Conservation (phyloP, 2,797 vertebrate genomes). For the Champsocephalus esox region DNA sequence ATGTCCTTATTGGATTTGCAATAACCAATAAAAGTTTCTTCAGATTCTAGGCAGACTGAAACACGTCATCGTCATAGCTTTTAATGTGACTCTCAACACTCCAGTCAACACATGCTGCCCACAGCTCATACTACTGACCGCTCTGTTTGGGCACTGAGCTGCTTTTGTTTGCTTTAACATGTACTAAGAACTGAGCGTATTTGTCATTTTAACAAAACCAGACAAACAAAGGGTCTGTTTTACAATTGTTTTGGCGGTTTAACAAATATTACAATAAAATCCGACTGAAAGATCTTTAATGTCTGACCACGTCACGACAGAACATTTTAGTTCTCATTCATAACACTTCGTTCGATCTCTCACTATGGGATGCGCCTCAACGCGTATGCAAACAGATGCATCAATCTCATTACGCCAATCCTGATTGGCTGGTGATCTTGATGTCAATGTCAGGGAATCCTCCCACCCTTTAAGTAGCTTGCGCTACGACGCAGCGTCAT, state of each 20-base stretch:
- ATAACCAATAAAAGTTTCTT: not conserved
- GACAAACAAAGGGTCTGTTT: not conserved
- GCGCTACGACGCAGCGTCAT: no score
- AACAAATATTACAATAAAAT: not conserved
- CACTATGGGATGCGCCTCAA: no score
- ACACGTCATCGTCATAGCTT: not conserved
- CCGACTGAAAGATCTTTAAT: constrained; percentile 12
- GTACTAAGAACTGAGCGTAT: not conserved
- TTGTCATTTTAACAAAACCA: constrained; percentile 1
- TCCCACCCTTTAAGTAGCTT: no score
- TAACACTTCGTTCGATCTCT: no score
- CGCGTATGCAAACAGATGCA: no score
- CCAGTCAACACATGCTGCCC: constrained; percentile 3
- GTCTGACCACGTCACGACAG: not conserved
- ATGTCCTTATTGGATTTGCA: not conserved
- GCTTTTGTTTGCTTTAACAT: not conserved
- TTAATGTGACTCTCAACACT: not conserved
- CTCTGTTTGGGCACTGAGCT: not conserved
- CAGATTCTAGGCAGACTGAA: not conserved
- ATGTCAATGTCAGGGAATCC: no score
- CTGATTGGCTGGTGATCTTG: no score
- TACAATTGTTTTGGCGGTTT: not conserved
- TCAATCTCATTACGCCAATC: no score
- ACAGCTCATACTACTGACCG: not conserved
- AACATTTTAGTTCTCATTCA: no score